Conservation (phyloP, 2,113 vertebrate genomes). For the Oreotrochilus melanogaster region DNA sequence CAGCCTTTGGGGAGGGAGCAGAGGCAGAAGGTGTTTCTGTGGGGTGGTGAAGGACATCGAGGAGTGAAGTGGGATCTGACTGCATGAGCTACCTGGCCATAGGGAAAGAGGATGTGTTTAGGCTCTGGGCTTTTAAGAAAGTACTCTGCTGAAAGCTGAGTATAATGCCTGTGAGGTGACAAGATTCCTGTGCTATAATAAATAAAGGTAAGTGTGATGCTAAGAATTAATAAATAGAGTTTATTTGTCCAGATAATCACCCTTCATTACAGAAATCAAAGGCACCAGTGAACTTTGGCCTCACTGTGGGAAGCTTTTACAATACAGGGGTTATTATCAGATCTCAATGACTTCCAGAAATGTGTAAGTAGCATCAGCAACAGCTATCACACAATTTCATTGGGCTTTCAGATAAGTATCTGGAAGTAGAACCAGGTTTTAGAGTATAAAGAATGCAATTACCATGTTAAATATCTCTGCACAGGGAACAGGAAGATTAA, state of each 20-base stretch:
- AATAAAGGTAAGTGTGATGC: neutral
- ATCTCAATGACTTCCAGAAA: slow-evolving; percentile 9
- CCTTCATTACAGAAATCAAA: neutral
- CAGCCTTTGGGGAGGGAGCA: fast-evolving
- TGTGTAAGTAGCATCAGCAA: slow-evolving; percentile 16
- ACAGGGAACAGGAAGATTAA: slow-evolving; percentile 45
- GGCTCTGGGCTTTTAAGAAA: neutral
- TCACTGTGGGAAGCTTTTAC: neutral
- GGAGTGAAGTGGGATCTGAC: neutral
- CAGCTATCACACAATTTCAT: slow-evolving; percentile 33
- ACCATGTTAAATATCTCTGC: slow-evolving; percentile 61
- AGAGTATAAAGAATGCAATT: slow-evolving; percentile 48
- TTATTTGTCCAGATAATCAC: slow-evolving; percentile 1
- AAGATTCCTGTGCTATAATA: neutral
- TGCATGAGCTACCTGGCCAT: fast-evolving
- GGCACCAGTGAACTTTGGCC: neutral
- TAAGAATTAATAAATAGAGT: neutral
- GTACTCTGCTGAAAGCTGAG: neutral
- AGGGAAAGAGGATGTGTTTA: neutral
- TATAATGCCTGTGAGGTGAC: neutral
- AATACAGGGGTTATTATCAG: neutral
- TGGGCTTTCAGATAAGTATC: slow-evolving; percentile 55
- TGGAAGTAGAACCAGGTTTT: slow-evolving; percentile 10
- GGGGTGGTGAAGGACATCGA: fast-evolving
- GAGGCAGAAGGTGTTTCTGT: neutral